Evolutionary conservation across 53 echinoderm and acorn worm genomes (phyloP), one percentile per base, ranked within the genome.

Genomic region (Astropecten irregularis): DNA sequence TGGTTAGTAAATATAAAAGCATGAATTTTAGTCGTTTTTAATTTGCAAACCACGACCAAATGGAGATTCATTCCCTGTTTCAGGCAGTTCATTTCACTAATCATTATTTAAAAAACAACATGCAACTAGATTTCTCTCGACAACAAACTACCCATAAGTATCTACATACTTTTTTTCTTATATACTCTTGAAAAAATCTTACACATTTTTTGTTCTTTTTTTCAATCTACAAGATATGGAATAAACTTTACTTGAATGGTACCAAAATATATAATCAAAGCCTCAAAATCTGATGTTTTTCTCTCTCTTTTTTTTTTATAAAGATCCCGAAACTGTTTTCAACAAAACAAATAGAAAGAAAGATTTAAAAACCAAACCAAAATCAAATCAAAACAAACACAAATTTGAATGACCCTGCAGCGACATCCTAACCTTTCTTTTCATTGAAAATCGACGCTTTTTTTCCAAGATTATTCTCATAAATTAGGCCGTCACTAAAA

Each of bases 201-300:
- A 76, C 77, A 61, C 60, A 21, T 71, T 71, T 49, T 66, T 22
- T 66, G n/a, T n/a, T 46, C 33, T 19, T 71, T 79, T 20, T 29
- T 60, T 46, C 46, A 79, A 79, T 79, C 79, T 79, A 79, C 79
- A 79, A 79, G 79, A 61, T 40, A 76, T 57, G 76, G 58, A 76
- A 56, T 79, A 46, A 79, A 79, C 46, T 46, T 85, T 58, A 49
- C 25, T 37, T 38, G 73, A 85, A 72, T 85, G 73, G 85, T 87
- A 87, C 87, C 87, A 87, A 87, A 87, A 87, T 87, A 87, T 87
- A 87, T 87, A 87, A 48, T 81, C 87, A 87, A 85, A 65, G 65
- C 87, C 64, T 55, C 58, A 85, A 68, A 82, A 68, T 32, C 48
- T 62, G 50, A 3, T 40, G 31, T 79, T 40, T 37, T 56, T 56